Evolutionary conservation across 2,888 invertebrate genomes (phyloP), one percentile per base, ranked within the genome.

Genomic region (Tetheella fluctuosa): DNA sequence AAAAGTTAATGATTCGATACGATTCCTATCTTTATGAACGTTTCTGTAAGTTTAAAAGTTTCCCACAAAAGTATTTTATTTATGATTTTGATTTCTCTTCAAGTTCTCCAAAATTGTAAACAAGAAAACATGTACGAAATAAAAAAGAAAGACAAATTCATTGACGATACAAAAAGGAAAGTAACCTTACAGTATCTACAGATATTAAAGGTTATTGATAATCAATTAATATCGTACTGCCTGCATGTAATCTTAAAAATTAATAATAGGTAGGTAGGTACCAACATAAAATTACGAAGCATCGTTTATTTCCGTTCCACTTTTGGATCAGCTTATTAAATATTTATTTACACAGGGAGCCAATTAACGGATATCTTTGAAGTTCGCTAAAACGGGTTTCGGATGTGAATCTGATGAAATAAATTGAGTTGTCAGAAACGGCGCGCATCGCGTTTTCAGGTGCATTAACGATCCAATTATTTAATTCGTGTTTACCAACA

Each of bases 301-400:
- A n/a, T 54, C 65, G 71, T 71, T 71, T 74, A 65, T 74, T 70
- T 72, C 71, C 64, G 17, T 42, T 54, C 15, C 23, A 54, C 34
- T 39, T 30, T 57, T 57, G 34, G 17, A 54, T 48, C 57, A 25
- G 52, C 52, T 52, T 37, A 72, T 77, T 76, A 76, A 81, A 77
- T 74, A 72, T 72, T 76, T 77, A 77, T 79, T 80, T 81, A 77
- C 70, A 78, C 79, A 72, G 70, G 73, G 67, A 65, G 77, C 83
- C 85, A 90, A 91, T 91, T 90, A 90, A 77, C 84, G 85, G 81
- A 80, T 82, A 80, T 81, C 88, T 91, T 91, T 91, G 89, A 91
- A 84, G 87, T 89, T 72, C 65, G 72, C 73, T 72, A 74, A 84
- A 89, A 88, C 85, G 81, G 75, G 86, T 88, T 85, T 83, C 81